These are phyloP conservation scores for Enteromius unitaeniatus DNA, from an alignment of 2,797 vertebrate genomes.

Conservation along the genomic window DNA sequence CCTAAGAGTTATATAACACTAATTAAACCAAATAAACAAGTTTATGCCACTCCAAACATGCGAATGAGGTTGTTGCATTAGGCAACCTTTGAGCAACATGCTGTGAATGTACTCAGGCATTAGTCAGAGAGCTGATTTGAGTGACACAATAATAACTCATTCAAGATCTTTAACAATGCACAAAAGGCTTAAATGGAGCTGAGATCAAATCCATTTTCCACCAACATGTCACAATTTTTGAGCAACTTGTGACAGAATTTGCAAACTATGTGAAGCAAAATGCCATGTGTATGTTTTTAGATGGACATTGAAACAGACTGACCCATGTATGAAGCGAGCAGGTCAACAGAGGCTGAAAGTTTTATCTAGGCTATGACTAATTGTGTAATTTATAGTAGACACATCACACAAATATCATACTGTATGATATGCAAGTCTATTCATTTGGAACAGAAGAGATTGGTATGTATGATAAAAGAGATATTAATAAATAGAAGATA, in stretches of 20 bases:
- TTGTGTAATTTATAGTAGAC: background rate
- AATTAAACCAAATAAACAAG: background rate
- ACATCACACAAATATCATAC: background rate
- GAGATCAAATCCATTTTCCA: background rate
- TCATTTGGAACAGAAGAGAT: background rate
- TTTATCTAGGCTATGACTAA: background rate
- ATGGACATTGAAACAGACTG: background rate
- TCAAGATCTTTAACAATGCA: constrained; percentile 7
- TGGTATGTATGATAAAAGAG: background rate
- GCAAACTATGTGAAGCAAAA: background rate
- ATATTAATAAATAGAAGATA: background rate
- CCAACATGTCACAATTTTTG: background rate
- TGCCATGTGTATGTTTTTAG: background rate
- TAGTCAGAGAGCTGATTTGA: constrained; percentile 39
- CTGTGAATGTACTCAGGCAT: constrained; percentile 16
- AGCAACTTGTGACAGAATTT: background rate
- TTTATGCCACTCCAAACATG: background rate
- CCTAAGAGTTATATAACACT: background rate
- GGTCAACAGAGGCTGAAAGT: constrained; percentile 14
- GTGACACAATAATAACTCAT: constrained; percentile 29
- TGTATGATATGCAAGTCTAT: background rate
- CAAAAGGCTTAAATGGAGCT: background rate
- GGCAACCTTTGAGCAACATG: constrained; percentile 39
- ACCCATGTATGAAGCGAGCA: background rate
- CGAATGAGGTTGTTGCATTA: constrained; percentile 22